These are phyloP conservation scores for Platypus cylindrus DNA, from an alignment of 2,888 invertebrate genomes.

Conservation along the genomic window DNA sequence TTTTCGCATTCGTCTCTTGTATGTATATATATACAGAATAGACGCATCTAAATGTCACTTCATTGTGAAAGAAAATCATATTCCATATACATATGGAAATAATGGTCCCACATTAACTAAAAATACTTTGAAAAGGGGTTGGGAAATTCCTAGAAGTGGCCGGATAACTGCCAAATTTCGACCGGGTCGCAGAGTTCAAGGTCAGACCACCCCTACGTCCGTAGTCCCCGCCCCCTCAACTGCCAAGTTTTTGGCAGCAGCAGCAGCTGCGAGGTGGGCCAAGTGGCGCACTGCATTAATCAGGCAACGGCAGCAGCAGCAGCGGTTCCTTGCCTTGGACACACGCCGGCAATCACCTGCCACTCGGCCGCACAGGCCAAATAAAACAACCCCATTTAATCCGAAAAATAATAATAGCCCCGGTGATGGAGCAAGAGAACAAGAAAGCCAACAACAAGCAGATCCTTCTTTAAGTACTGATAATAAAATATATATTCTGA, in stretches of 20 bases:
- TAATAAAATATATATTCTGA: too few species aligned
- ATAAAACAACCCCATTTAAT: constrained; percentile 28
- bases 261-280: constrained; percentile 27
- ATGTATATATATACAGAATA: too few species aligned
- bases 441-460: too few species aligned
- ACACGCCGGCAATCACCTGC: constrained; percentile 41
- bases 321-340: constrained; percentile 32
- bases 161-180: constrained; percentile 32
- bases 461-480: too few species aligned
- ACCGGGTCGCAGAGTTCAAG: constrained; percentile 29
- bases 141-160: constrained; percentile 27
- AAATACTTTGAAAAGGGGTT: constrained; percentile 13
- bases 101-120: too few species aligned
- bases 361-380: constrained; percentile 26
- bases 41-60: too few species aligned
- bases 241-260: constrained; percentile 10
- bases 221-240: constrained; percentile 8
- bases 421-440: too few species aligned
- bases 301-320: constrained; percentile 25
- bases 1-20: too few species aligned
- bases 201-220: constrained; percentile 31
- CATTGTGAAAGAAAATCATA: too few species aligned
- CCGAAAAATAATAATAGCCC: constrained; percentile 20
- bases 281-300: constrained; percentile 23
- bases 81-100: too few species aligned